A percentile compares a stretch with the other conserved stretches of the same genome.
Evolutionary conservation across 2,113 vertebrate species (phyloP).

Genomic region (Anguilla japonica): DNA sequence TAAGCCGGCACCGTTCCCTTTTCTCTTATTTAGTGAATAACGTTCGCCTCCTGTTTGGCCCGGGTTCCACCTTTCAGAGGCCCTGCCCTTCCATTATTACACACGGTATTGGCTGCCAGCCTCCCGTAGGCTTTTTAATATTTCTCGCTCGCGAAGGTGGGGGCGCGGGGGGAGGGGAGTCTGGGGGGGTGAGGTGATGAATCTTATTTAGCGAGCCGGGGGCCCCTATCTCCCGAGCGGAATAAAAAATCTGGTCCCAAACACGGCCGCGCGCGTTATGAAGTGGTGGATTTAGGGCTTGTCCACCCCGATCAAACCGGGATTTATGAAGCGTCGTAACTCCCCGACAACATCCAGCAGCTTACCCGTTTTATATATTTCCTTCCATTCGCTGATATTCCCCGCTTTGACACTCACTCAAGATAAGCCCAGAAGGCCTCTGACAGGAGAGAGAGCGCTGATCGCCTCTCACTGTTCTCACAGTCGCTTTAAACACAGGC

Average conservation of each 20-base stretch:
- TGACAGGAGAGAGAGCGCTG: slow-evolving; percentile 85
- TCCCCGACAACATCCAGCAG: slow-evolving; percentile 86
- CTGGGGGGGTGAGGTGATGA: slow-evolving; percentile 62
- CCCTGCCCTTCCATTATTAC: slow-evolving; percentile 69
- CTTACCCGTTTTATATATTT: slow-evolving; percentile 90
- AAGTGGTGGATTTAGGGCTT: slow-evolving; percentile 83
- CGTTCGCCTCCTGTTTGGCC: slow-evolving; percentile 67
- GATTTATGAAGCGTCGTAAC: slow-evolving; percentile 88
- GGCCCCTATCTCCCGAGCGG: slow-evolving; percentile 77
- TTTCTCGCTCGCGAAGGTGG: slow-evolving; percentile 62
- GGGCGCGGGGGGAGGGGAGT: not conserved
- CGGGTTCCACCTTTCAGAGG: slow-evolving; percentile 73
- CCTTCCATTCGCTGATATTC: slow-evolving; percentile 87
- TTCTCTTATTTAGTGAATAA: not conserved
- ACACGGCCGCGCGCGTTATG: slow-evolving; percentile 77
- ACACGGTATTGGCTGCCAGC: slow-evolving; percentile 64
- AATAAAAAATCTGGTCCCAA: slow-evolving; percentile 79
- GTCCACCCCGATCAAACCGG: slow-evolving; percentile 84
- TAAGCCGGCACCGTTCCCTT: slow-evolving; percentile 33
- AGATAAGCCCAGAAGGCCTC: slow-evolving; percentile 85
- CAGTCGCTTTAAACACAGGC: slow-evolving; percentile 9
- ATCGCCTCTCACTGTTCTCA: slow-evolving; percentile 48
- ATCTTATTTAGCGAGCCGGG: slow-evolving; percentile 77
- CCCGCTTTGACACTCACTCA: slow-evolving; percentile 85
- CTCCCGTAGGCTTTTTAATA: slow-evolving; percentile 73